A percentile compares a stretch with the other conserved stretches of the same genome.
phyloP scores from a whole-genome alignment of 2,113 vertebrate genomes.

The Chaetops frenatus region DNA sequence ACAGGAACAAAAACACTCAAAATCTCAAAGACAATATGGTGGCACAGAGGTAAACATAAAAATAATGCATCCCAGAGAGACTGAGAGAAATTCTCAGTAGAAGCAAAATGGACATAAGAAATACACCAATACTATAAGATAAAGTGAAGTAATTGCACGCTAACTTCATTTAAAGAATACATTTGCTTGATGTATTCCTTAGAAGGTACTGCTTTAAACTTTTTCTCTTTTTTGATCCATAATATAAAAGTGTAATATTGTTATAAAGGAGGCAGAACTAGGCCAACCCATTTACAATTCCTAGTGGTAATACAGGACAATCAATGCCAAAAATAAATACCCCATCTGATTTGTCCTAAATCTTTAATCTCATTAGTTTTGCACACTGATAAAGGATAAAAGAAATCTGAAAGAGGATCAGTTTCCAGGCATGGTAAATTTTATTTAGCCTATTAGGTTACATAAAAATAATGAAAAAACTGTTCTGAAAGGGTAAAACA shows the following conservation, averaged over 20 bases:
- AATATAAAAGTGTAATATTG: not conserved
- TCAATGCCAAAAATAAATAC: slow-evolving; percentile 31
- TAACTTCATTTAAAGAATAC: not conserved
- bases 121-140: not conserved
- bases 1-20: not conserved
- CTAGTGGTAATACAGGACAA: not conserved
- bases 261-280: not conserved
- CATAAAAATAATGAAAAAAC: not conserved
- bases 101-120: not conserved
- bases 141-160: not conserved
- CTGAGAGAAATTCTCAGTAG: not conserved
- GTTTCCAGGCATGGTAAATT: not conserved
- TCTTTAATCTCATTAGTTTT: slow-evolving; percentile 52
- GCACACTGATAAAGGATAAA: not conserved
- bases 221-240: not conserved
- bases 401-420: not conserved
- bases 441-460: not conserved
- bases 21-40: not conserved
- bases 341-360: slow-evolving; percentile 24
- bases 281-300: slow-evolving; percentile 5
- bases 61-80: not conserved
- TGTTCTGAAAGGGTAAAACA: not conserved
- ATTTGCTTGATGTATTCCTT: not conserved
- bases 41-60: not conserved
- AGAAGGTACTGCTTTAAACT: not conserved